phyloP scores from a whole-genome alignment of 1,140 invertebrate species.

The Heliconius nattereri region DNA sequence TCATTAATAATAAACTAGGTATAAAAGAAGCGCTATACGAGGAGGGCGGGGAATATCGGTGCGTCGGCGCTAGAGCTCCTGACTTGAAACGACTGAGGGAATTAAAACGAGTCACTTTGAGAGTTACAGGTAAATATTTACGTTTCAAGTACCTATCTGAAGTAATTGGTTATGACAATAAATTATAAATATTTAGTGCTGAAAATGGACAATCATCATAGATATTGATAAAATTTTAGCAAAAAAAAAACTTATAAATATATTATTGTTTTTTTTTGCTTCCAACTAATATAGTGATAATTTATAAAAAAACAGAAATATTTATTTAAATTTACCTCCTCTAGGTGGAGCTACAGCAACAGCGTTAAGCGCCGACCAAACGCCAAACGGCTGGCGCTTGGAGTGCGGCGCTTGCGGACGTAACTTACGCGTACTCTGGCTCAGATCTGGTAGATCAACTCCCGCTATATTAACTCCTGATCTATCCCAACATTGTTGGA shows the following conservation, averaged over 20 bases:
- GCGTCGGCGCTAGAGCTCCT: slow-evolving; percentile 63
- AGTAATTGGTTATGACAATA: no score
- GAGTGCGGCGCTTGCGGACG: slow-evolving; percentile 70
- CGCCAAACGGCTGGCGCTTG: slow-evolving; percentile 60
- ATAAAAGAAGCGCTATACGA: slow-evolving; percentile 73
- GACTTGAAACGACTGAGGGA: slow-evolving; percentile 63
- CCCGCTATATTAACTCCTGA: slow-evolving; percentile 55
- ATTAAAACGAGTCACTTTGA: slow-evolving; percentile 68
- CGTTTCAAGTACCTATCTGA: no score
- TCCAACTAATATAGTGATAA: no score
- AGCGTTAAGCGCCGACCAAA: slow-evolving; percentile 51
- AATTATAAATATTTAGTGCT: no score
- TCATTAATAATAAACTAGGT: slow-evolving; percentile 44
- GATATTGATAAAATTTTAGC: no score
- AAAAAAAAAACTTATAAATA: no score
- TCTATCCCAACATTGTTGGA: slow-evolving; percentile 63
- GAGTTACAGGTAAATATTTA: slow-evolving; percentile 60
- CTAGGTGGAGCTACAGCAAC: slow-evolving; percentile 65
- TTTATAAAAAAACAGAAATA: neutral
- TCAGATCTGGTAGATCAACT: slow-evolving; percentile 44
- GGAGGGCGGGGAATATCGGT: slow-evolving; percentile 73
- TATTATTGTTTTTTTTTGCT: no score
- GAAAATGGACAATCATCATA: no score
- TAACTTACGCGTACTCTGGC: slow-evolving; percentile 58
- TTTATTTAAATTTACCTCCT: neutral